A percentile compares a stretch with the other conserved stretches of the same genome.
These are phyloP conservation scores for Microcebus lehilahytsara DNA, from an alignment of 2,113 vertebrate species.

Conservation along the genomic window DNA sequence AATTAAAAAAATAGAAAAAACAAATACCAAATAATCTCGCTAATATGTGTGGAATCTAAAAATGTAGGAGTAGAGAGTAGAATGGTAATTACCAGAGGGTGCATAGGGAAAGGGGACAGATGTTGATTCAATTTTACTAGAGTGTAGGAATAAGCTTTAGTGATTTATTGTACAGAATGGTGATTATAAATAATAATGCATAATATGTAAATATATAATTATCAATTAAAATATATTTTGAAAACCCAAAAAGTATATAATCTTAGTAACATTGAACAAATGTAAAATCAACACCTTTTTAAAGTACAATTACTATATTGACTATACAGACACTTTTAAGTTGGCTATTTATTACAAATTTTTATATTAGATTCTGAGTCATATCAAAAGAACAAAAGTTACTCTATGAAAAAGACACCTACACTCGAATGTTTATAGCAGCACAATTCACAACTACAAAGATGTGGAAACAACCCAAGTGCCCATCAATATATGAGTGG, in stretches of 20 bases:
- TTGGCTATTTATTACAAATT: background rate
- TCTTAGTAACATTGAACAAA: background rate
- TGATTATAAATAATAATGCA: background rate
- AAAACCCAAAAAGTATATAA: background rate
- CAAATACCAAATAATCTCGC: background rate
- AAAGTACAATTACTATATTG: background rate
- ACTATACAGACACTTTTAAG: background rate
- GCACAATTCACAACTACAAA: too few species aligned
- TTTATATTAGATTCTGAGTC: background rate
- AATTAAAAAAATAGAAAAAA: background rate
- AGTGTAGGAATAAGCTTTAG: background rate
- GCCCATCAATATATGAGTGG: too few species aligned
- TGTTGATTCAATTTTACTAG: background rate
- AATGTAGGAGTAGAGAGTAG: background rate
- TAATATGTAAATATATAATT: background rate
- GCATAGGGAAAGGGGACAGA: background rate
- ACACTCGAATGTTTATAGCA: too few species aligned
- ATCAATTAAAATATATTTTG: background rate
- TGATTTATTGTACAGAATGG: background rate
- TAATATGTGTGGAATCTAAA: background rate
- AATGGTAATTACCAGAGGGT: background rate
- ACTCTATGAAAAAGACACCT: too few species aligned
- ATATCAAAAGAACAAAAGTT: background rate
- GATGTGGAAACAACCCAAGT: too few species aligned
- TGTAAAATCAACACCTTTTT: background rate